These are phyloP conservation scores for Drosophila paucipuncta DNA, from an alignment of 2,888 invertebrate species.

Conservation along the genomic window DNA sequence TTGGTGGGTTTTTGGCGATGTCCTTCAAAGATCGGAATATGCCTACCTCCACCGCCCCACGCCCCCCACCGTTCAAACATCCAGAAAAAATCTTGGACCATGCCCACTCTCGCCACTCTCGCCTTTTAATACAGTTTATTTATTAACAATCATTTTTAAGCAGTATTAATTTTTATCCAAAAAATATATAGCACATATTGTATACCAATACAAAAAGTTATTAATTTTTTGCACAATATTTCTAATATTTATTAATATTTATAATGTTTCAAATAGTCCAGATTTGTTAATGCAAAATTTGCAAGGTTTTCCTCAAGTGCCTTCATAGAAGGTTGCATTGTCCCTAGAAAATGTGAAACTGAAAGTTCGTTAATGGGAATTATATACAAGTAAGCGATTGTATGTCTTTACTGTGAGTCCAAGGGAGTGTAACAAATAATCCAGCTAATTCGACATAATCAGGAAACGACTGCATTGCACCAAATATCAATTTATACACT, in stretches of 20 bases:
- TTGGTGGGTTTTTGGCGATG: no score
- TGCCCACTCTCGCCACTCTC: no score
- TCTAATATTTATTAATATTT: neutral
- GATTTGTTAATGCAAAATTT: neutral
- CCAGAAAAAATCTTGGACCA: no score
- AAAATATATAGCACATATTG: neutral
- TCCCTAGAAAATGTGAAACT: neutral
- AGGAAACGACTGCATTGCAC: slow-evolving; percentile 67
- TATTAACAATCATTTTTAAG: no score
- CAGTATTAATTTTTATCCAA: no score
- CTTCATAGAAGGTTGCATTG: neutral
- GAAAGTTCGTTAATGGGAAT: neutral
- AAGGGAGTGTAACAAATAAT: slow-evolving; percentile 28
- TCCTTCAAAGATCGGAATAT: no score
- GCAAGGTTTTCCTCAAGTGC: neutral
- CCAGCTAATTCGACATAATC: slow-evolving; percentile 58
- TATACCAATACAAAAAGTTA: neutral
- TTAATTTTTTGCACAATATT: neutral
- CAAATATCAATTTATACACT: slow-evolving; percentile 80
- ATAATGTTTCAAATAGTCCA: neutral
- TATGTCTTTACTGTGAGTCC: neutral
- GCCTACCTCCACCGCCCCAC: no score
- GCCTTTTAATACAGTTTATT: no score
- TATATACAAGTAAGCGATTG: neutral
- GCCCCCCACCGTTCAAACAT: no score